phyloP scores from a whole-genome alignment of 2,113 vertebrate species.

The Microcebus jonahi region DNA sequence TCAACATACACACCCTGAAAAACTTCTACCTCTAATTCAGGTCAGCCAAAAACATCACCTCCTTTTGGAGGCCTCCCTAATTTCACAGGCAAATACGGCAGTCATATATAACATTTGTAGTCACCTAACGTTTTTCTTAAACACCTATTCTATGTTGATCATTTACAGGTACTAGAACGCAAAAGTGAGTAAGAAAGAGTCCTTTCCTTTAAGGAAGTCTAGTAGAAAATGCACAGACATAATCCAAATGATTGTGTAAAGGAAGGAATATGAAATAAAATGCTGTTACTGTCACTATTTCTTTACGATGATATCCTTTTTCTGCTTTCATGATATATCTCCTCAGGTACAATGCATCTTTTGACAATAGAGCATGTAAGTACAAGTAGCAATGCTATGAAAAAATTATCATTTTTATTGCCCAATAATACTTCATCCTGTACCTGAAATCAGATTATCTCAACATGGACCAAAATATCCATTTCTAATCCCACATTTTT shows the following conservation, averaged over 20 bases:
- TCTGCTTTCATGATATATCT: neutral
- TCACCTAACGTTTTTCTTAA: neutral
- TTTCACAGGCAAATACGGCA: neutral
- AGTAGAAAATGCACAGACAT: no score
- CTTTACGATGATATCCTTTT: neutral
- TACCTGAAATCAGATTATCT: neutral
- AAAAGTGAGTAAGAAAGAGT: no score
- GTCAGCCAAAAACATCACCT: neutral
- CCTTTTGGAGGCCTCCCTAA: neutral
- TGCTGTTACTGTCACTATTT: neutral
- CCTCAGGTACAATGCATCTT: neutral
- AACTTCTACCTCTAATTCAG: neutral
- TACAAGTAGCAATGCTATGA: neutral
- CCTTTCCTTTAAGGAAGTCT: no score
- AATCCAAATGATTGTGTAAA: no score
- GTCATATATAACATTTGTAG: neutral
- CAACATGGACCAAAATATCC: neutral
- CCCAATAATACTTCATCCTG: neutral
- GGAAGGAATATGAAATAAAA: slow-evolving; percentile 56
- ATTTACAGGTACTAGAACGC: no score
- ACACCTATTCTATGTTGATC: no score
- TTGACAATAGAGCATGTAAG: neutral
- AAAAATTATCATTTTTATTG: neutral
- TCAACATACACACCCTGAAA: neutral
- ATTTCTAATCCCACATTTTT: neutral